These are phyloP conservation scores for Atta texana DNA, from an alignment of 1,140 invertebrate species.

Conservation along the genomic window DNA sequence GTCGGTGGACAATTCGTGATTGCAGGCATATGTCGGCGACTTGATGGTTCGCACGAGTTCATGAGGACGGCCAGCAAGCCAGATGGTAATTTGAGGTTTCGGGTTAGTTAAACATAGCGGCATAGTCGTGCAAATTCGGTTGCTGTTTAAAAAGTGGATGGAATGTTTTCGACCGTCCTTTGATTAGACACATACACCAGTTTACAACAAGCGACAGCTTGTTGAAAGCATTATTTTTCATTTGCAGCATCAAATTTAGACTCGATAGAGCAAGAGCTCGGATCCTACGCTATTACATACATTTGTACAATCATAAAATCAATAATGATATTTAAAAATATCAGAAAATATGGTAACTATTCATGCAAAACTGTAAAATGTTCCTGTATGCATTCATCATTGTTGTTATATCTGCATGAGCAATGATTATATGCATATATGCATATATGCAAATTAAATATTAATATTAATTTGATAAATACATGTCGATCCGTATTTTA, in stretches of 20 bases:
- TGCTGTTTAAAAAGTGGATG: constrained; percentile 36
- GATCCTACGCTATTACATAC: not conserved
- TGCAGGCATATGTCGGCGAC: constrained; percentile 69
- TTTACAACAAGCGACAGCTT: not conserved
- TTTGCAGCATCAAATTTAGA: not conserved
- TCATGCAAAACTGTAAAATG: not conserved
- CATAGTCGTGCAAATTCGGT: constrained; percentile 9
- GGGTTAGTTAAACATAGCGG: constrained; percentile 56
- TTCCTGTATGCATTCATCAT: not conserved
- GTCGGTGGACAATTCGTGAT: constrained; percentile 71
- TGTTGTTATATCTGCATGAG: not conserved
- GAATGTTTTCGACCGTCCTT: constrained; percentile 22
- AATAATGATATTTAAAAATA: constrained; percentile 22
- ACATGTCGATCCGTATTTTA: constrained; percentile 16
- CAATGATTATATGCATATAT: not conserved
- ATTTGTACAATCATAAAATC: not conserved
- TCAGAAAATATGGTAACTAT: not conserved
- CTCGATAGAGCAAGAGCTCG: not conserved
- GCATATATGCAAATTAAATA: constrained; percentile 27
- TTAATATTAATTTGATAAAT: constrained; percentile 33
- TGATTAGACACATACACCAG: not conserved
- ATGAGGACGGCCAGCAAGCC: constrained; percentile 59
- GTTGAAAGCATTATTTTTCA: constrained; percentile 2
- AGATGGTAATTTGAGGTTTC: constrained; percentile 70
- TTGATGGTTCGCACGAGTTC: constrained; percentile 65